Base-by-base conservation (phyloP, 2,797 vertebrate genomes). In the Spondyliosoma cantharus region DNA sequence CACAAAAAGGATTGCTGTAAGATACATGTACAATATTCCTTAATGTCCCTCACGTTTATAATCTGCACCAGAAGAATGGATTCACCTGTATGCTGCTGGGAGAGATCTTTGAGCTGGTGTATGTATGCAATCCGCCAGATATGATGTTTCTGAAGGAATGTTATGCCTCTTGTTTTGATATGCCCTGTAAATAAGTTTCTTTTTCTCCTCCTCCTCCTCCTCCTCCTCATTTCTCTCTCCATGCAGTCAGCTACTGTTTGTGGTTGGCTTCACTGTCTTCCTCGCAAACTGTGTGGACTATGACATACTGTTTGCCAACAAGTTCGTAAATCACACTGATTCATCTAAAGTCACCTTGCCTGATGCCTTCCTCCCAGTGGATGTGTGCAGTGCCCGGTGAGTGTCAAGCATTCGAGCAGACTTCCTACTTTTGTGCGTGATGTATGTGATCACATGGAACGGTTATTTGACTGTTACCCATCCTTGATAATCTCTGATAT, bases 231-330 rank as follows among this genome's bases (percentile, higher is more conserved):
- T 12, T 74, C 29, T 66, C 19, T 73, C 62, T 67, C 49, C n/a
- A 17, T 84, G 58, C 93, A 99, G 98, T 94, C 98, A 99, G 93
- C 93, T 99, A 94, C 96, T 99, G 88, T 99, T 99, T 88, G 98
- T 99, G 85, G 97, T 99, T 77, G 95, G 97, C 4, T 99, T 99
- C 85, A 99, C 98, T 3, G 97, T 98, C 7, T 99, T 99, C 91
- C 95, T 99, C 25, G 96, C 97, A 68, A 99, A 98, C 94, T 99
- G 98, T n/a, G 97, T 99, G 75, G 98, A 99, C 92, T 99, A 99
- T 2, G 98, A 99, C 86, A 97, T 99, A 88, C 96, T 99, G 53
- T 99, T 99, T 93, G 98, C 98, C 90, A 99, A 99, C 95, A 99
- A 99, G 95, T 96, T 96, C 76, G 96, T 98, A 89, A 98, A 99